phyloP scores from a whole-genome alignment of 2,113 vertebrate species.

The Rhinolophus ferrumequinum region DNA sequence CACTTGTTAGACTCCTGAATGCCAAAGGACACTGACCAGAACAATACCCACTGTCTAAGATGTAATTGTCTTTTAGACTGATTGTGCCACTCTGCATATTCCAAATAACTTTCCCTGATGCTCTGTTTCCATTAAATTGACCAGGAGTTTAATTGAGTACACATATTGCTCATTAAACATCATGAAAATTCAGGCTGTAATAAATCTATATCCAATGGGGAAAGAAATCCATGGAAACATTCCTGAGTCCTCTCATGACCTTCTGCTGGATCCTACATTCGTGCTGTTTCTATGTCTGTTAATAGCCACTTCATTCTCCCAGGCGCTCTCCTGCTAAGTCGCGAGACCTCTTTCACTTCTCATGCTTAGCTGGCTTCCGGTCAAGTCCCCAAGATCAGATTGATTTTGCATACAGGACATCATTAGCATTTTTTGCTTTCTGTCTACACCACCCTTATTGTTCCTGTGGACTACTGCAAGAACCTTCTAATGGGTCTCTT shows the following conservation, averaged over 20 bases:
- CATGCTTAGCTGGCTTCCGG: not conserved
- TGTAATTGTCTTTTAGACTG: not conserved
- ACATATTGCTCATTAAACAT: not conserved
- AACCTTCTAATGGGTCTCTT: not conserved
- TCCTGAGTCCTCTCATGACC: not conserved
- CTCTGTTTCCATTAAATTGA: not conserved
- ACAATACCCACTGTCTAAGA: not conserved
- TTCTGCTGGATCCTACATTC: not conserved
- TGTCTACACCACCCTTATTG: not conserved
- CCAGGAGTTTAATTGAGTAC: not conserved
- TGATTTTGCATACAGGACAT: not conserved
- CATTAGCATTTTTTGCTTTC: not conserved
- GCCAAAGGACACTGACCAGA: not conserved
- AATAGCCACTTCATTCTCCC: not conserved
- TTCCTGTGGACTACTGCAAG: not conserved
- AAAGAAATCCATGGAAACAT: not conserved
- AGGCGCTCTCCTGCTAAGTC: not conserved
- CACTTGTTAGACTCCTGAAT: constrained; percentile 27
- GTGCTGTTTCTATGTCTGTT: not conserved
- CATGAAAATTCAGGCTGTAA: constrained; percentile 17
- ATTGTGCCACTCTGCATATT: not conserved
- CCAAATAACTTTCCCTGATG: not conserved
- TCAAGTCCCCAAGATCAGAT: not conserved
- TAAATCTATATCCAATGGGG: not conserved
- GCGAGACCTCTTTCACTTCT: not conserved